Percentiles rank a stretch among this genome's conserved stretches.
These are phyloP conservation scores for Sarcophaga rosellei DNA, from an alignment of 2,888 invertebrate genomes.

Conservation along the genomic window DNA sequence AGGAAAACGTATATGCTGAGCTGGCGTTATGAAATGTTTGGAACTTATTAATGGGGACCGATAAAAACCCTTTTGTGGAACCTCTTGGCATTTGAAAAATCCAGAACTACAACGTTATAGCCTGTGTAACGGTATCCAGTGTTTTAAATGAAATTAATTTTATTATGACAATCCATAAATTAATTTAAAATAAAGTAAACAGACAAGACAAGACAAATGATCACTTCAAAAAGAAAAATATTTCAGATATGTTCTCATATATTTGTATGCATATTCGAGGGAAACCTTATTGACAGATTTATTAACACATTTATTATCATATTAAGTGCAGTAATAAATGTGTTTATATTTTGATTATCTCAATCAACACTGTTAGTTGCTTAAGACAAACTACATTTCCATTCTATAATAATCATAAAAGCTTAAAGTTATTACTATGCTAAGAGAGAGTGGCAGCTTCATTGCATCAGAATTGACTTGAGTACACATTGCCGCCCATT, in stretches of 20 bases:
- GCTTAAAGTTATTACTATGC: too few species aligned
- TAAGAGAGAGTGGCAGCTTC: too few species aligned
- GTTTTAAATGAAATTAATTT: neutral
- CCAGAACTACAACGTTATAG: neutral
- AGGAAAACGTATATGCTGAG: neutral
- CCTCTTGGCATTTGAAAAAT: neutral
- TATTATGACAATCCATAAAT: neutral
- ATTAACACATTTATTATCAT: too few species aligned
- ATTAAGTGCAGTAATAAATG: too few species aligned
- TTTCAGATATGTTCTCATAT: neutral
- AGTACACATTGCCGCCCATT: accelerated
- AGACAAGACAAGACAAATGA: neutral
- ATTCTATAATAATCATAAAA: too few species aligned
- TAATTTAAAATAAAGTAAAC: neutral
- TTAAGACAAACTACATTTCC: too few species aligned
- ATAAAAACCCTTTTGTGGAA: too few species aligned
- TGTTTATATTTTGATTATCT: too few species aligned
- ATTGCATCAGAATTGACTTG: too few species aligned
- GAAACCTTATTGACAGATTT: too few species aligned
- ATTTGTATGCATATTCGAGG: too few species aligned
- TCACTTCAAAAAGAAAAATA: neutral
- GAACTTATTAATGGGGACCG: neutral
- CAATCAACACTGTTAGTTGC: too few species aligned
- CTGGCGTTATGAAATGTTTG: neutral
- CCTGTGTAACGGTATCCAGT: neutral